These are phyloP conservation scores for Cyphomyrus plagiostoma DNA, from an alignment of 2,113 vertebrate species.

Conservation along the genomic window DNA sequence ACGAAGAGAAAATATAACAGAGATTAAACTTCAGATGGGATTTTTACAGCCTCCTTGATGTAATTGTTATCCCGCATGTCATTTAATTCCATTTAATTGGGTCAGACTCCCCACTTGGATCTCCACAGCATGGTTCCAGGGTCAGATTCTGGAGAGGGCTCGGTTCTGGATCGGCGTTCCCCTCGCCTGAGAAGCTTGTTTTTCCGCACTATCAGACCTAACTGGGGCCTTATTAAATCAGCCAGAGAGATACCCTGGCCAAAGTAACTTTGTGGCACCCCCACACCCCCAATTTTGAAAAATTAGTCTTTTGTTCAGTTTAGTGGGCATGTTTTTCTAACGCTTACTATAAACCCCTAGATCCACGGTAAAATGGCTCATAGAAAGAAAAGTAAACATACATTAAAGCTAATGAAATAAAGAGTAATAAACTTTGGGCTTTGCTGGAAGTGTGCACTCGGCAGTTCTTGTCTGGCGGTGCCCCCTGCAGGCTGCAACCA, in stretches of 20 bases:
- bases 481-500: background rate
- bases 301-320: constrained; percentile 4
- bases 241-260: background rate
- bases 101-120: background rate
- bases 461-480: background rate
- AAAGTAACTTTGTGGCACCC: background rate
- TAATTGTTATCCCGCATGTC: background rate
- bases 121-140: background rate
- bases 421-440: background rate
- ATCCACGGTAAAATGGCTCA: background rate
- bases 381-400: background rate
- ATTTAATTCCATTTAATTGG: background rate
- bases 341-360: background rate
- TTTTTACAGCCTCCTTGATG: background rate
- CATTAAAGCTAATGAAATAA: constrained; percentile 7
- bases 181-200: background rate
- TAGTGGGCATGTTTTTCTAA: background rate
- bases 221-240: background rate
- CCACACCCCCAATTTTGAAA: background rate
- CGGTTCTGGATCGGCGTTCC: background rate
- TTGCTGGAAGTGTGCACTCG: background rate
- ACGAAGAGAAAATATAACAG: background rate
- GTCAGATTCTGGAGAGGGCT: background rate
- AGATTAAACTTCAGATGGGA: background rate
- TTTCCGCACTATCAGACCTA: background rate